Conservation (phyloP, 2,113 vertebrate species). For the Equus quagga region DNA sequence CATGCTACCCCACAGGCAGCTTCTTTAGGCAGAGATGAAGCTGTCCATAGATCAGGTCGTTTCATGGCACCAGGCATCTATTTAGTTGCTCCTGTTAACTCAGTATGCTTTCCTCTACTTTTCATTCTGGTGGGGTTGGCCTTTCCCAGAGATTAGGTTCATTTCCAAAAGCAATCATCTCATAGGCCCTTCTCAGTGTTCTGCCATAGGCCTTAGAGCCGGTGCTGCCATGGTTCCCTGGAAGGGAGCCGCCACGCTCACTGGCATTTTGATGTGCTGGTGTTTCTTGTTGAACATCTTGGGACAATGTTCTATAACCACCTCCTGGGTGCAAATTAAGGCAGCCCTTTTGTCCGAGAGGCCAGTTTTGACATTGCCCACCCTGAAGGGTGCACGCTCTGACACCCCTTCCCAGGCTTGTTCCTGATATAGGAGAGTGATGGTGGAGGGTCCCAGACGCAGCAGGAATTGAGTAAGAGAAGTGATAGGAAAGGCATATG, state of each 20-base stretch:
- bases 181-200: fast-evolving
- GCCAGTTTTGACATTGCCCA: not conserved
- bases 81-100: not conserved
- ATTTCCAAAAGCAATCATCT: not conserved
- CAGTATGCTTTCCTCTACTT: not conserved
- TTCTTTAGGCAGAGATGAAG: not conserved
- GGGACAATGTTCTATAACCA: too few relatives aligned
- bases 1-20: not conserved
- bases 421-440: not conserved
- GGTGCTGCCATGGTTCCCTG: too few relatives aligned
- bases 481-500: not conserved
- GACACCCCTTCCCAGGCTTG: not conserved
- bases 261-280: not conserved
- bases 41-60: fast-evolving
- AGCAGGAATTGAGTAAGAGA: not conserved
- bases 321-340: not conserved
- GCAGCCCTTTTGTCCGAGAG: not conserved
- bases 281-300: not conserved
- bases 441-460: not conserved
- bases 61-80: not conserved
- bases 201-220: too few relatives aligned
- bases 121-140: not conserved
- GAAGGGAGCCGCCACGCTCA: fast-evolving
- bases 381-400: fast-evolving
- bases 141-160: not conserved